phyloP scores from a whole-genome alignment of 2,113 vertebrate species.

The Solea solea region DNA sequence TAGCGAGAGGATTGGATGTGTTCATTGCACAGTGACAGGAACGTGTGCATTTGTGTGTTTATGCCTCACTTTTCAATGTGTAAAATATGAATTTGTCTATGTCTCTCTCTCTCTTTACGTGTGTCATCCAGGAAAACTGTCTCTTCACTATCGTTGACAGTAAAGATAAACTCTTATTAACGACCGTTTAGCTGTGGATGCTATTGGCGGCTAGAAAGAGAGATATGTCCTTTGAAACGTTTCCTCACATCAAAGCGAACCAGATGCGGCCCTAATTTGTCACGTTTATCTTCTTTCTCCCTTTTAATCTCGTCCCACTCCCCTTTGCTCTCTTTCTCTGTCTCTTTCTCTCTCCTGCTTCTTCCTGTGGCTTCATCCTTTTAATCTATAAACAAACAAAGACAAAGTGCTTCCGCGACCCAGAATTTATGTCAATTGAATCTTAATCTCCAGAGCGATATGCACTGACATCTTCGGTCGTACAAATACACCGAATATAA shows the following conservation, averaged over 20 bases:
- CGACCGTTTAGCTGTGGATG: constrained; percentile 38
- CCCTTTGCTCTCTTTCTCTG: constrained; percentile 28
- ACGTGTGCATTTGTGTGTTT: too few relatives aligned
- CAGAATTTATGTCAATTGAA: constrained; percentile 18
- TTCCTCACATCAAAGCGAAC: constrained; percentile 56
- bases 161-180: constrained; percentile 59
- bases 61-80: not conserved
- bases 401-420: constrained; percentile 43
- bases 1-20: constrained; percentile 12
- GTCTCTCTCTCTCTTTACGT: not conserved
- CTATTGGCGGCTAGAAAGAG: constrained; percentile 52
- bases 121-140: constrained; percentile 15
- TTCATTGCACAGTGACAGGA: constrained; percentile 5
- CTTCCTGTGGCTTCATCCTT: constrained; percentile 21
- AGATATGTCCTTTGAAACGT: constrained; percentile 28
- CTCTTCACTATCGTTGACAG: constrained; percentile 20
- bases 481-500: not conserved
- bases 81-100: not conserved
- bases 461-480: not conserved
- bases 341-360: not conserved
- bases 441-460: constrained; percentile 27
- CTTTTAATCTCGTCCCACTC: constrained; percentile 56
- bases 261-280: constrained; percentile 57
- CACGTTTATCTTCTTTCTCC: constrained; percentile 55
- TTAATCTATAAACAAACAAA: constrained; percentile 59